A percentile compares a stretch with the other conserved stretches of the same genome.
Conservation (phyloP, 64 coral and sea anemone genomes). For the Pocillopora damicornis region DNA sequence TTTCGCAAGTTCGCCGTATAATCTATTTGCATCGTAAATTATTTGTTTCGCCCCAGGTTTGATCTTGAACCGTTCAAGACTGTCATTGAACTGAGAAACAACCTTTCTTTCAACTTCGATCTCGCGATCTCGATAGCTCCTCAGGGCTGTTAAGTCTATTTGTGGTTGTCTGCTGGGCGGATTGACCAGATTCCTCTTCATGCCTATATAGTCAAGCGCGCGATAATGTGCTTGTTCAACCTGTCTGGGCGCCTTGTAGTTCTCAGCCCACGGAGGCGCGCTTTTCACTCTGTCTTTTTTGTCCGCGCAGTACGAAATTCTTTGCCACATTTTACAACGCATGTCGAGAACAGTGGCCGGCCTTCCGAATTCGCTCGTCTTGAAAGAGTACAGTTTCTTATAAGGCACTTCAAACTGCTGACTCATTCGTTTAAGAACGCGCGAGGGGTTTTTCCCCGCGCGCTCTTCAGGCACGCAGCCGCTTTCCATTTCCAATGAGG, state of each 20-base stretch:
- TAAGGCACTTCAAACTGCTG: constrained; percentile 73
- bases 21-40: constrained; percentile 53
- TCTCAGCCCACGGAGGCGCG: constrained; percentile 52
- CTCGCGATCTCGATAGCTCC: constrained; percentile 53
- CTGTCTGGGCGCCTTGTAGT: constrained; percentile 32
- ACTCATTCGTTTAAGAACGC: constrained; percentile 47
- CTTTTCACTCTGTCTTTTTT: constrained; percentile 57
- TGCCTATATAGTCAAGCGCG: constrained; percentile 59
- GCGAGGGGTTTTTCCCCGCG: constrained; percentile 28
- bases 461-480: not conserved
- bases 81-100: constrained; percentile 55
- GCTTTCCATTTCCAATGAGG: constrained; percentile 22
- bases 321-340: constrained; percentile 71
- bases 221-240: constrained; percentile 57
- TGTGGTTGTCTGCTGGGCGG: constrained; percentile 58
- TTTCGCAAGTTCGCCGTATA: constrained; percentile 43
- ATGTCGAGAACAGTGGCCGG: constrained; percentile 61
- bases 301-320: constrained; percentile 51
- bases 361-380: constrained; percentile 23
- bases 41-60: constrained; percentile 62
- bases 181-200: constrained; percentile 46
- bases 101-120: constrained; percentile 44
- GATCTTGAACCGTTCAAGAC: constrained; percentile 61
- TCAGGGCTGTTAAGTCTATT: constrained; percentile 62
- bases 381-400: constrained; percentile 73